phyloP scores from a whole-genome alignment of 2,888 invertebrate genomes.

The Lepeophtheirus nordmannii region DNA sequence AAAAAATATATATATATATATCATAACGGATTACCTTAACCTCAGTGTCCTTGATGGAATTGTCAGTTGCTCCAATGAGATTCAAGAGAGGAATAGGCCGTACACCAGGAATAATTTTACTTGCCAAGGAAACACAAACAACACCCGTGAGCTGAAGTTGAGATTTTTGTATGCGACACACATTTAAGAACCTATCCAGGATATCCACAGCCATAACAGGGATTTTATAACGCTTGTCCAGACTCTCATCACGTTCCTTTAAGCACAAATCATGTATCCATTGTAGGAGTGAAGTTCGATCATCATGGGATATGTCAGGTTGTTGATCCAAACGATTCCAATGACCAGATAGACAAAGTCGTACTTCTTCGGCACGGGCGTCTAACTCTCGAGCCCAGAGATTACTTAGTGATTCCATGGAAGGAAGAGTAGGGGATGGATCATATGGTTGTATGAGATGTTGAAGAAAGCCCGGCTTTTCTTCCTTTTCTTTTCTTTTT shows the following conservation, averaged over 20 bases:
- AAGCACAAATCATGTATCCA: slow-evolving; percentile 2
- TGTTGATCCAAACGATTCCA: not conserved
- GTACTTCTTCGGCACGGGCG: no score
- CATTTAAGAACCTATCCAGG: slow-evolving; percentile 2
- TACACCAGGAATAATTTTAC: not conserved
- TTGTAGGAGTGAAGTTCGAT: not conserved
- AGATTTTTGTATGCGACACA: not conserved
- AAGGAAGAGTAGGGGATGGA: no score
- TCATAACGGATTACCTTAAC: slow-evolving; percentile 12
- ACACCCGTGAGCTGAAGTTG: slow-evolving; percentile 2
- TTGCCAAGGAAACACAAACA: slow-evolving; percentile 3
- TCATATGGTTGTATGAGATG: no score
- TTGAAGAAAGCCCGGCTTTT: no score
- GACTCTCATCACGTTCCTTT: not conserved
- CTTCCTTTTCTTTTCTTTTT: no score
- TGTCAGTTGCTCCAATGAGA: slow-evolving; percentile 3
- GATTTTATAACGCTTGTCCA: not conserved
- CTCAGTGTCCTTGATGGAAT: not conserved
- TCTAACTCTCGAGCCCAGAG: no score
- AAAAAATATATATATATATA: not conserved
- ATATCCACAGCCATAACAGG: not conserved
- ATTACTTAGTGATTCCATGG: no score
- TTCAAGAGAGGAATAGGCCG: not conserved
- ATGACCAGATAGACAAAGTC: no score
- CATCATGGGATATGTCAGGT: not conserved